phyloP scores from a whole-genome alignment of 2,113 vertebrate species.

The Charina bottae region DNA sequence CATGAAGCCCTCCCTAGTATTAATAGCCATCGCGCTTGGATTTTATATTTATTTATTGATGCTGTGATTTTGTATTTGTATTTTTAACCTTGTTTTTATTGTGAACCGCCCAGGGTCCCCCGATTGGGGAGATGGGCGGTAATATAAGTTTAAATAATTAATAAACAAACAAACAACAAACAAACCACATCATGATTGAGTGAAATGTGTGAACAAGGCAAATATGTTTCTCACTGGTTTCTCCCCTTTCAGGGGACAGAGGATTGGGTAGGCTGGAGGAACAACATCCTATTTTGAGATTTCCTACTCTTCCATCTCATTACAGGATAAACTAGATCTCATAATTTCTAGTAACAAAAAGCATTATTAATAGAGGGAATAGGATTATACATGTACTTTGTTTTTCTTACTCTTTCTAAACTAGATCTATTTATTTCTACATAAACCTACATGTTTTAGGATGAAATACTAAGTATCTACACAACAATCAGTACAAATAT shows the following conservation, averaged over 20 bases:
- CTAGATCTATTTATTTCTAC: background rate
- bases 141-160: no score
- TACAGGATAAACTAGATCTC: background rate
- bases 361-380: background rate
- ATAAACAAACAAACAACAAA: no score
- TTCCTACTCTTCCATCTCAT: background rate
- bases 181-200: background rate
- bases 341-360: background rate
- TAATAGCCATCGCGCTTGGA: no score
- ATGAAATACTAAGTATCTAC: background rate
- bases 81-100: no score
- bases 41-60: no score
- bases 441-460: background rate
- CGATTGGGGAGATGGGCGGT: no score
- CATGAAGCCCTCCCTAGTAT: no score
- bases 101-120: no score
- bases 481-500: background rate
- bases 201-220: background rate
- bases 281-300: background rate
- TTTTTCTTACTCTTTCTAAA: conserved; percentile 1
- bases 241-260: background rate
- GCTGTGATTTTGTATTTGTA: no score
- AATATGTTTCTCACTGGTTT: background rate
- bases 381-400: background rate
- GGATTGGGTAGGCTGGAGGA: background rate